phyloP scores from a whole-genome alignment of 2,888 invertebrate genomes.

The Caenorhabditis angaria region DNA sequence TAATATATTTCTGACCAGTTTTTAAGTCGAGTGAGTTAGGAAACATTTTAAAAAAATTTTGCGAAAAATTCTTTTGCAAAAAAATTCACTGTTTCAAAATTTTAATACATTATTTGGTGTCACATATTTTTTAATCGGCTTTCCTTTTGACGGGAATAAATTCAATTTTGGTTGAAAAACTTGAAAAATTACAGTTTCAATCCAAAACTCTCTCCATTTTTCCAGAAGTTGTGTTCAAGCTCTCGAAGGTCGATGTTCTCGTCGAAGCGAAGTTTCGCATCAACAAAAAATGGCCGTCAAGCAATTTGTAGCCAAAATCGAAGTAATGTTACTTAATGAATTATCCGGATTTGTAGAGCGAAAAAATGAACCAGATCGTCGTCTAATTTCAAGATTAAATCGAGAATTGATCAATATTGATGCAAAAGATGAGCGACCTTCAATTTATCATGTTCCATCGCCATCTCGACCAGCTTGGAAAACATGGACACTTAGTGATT shows the following conservation, averaged over 20 bases:
- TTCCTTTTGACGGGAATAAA: background rate
- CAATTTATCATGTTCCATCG: conserved; percentile 58
- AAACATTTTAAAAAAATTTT: too few species aligned
- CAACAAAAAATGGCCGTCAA: conserved; percentile 60
- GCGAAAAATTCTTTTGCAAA: too few species aligned
- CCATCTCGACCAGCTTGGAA: conserved; percentile 60
- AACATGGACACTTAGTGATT: conserved; percentile 15
- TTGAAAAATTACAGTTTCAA: too few species aligned
- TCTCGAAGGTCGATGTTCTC: conserved; percentile 56
- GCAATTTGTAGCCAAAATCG: conserved; percentile 58
- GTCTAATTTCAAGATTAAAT: conserved; percentile 52
- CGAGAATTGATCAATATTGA: conserved; percentile 48
- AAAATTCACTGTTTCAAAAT: background rate
- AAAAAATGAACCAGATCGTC: conserved; percentile 55
- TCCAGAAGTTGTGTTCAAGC: conserved; percentile 53
- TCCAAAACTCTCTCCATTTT: background rate
- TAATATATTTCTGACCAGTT: too few species aligned
- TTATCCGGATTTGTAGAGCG: conserved; percentile 51
- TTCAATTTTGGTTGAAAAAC: too few species aligned
- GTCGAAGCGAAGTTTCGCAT: conserved; percentile 53
- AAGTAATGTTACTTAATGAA: conserved; percentile 57
- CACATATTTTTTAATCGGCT: background rate
- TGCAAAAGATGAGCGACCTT: conserved; percentile 48
- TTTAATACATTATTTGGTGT: background rate
- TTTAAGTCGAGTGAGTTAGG: background rate